A percentile compares a stretch with the other conserved stretches of the same genome.
Evolutionary conservation across 2,888 invertebrate species (phyloP).

Genomic region (Coremacera marginata): DNA sequence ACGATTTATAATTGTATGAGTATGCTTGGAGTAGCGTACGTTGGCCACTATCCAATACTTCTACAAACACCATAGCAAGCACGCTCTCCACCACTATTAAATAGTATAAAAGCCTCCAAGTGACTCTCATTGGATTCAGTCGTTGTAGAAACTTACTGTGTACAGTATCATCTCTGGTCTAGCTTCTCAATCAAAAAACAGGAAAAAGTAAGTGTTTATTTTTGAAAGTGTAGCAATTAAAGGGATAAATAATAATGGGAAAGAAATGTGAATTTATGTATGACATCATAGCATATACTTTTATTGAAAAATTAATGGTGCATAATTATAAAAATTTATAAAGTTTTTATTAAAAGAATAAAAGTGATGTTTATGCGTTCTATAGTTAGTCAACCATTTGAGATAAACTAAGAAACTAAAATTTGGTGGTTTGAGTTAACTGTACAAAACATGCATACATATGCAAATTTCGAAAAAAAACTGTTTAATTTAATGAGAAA

Average conservation of each 20-base stretch:
- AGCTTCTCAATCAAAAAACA: not conserved
- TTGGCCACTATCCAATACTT: not conserved
- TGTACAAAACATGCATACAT: too few relatives aligned
- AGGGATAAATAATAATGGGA: not conserved
- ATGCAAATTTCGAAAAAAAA: too few relatives aligned
- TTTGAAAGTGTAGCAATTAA: not conserved
- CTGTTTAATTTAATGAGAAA: too few relatives aligned
- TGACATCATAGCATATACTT: not conserved
- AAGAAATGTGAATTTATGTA: not conserved
- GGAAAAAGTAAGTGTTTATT: not conserved
- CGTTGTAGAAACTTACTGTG: not conserved
- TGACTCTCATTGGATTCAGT: not conserved
- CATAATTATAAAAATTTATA: too few relatives aligned
- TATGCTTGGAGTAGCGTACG: not conserved
- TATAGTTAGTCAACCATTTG: too few relatives aligned
- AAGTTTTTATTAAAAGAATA: too few relatives aligned
- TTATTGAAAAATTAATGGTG: too few relatives aligned
- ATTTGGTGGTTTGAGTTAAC: too few relatives aligned
- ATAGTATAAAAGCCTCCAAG: not conserved
- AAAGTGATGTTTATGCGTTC: too few relatives aligned
- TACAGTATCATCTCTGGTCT: not conserved
- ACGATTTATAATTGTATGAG: not conserved
- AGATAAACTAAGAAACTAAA: too few relatives aligned
- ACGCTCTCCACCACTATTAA: not conserved
- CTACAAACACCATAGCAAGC: not conserved